These are phyloP conservation scores for Urocyon cinereoargenteus DNA, from an alignment of 2,797 vertebrate species.

Conservation along the genomic window DNA sequence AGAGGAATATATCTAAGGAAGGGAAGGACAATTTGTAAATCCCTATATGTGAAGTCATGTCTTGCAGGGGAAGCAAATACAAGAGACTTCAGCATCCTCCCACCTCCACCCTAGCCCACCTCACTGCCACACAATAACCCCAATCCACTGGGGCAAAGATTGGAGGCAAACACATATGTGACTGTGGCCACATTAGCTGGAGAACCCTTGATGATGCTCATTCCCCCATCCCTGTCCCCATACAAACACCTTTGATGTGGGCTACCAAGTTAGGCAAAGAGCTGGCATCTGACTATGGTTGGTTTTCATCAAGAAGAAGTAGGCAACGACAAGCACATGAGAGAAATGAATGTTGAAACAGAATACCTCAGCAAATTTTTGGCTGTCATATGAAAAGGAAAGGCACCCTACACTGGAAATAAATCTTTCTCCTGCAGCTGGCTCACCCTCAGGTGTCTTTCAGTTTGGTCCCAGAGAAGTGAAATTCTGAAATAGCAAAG, in stretches of 20 bases:
- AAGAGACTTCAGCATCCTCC: background rate
- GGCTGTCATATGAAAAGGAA: background rate
- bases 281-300: background rate
- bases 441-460: background rate
- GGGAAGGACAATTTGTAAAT: background rate
- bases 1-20: background rate
- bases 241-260: background rate
- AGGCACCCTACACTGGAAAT: background rate
- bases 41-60: background rate
- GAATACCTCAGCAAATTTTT: background rate
- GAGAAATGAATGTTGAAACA: background rate
- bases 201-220: background rate
- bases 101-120: fast-evolving
- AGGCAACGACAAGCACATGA: background rate
- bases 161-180: background rate
- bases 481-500: background rate
- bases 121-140: background rate
- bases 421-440: background rate
- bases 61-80: background rate
- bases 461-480: background rate
- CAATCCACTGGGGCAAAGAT: background rate
- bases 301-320: background rate
- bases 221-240: too few relatives aligned
- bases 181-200: background rate
- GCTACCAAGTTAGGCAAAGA: background rate